Evolutionary conservation across 1,140 invertebrate genomes (phyloP).

Genomic region (Ips nitidus): DNA sequence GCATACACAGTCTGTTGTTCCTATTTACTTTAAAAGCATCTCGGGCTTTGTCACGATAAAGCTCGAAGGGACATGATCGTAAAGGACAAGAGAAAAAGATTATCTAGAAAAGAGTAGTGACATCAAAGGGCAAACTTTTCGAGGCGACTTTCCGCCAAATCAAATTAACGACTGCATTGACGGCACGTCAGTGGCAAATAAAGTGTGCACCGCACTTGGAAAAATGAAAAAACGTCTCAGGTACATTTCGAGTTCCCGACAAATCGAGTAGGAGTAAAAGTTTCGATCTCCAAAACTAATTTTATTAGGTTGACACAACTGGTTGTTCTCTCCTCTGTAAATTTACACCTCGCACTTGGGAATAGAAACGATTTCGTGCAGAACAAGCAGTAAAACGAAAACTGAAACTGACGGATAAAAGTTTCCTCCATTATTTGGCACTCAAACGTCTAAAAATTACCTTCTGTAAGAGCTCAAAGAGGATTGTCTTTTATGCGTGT

Average conservation of each 20-base stretch:
- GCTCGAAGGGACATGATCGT: not conserved
- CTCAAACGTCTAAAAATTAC: conserved; percentile 10
- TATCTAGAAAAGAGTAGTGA: not conserved
- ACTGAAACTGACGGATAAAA: conserved; percentile 1
- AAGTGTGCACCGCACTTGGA: too few species aligned
- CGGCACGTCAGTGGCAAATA: too few species aligned
- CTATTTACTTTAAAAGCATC: too few species aligned
- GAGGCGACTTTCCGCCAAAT: not conserved
- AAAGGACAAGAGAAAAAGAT: not conserved
- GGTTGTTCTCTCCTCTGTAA: not conserved
- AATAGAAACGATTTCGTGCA: too few species aligned
- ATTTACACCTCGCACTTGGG: not conserved
- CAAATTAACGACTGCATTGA: not conserved
- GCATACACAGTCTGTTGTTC: too few species aligned
- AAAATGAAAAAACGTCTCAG: too few species aligned
- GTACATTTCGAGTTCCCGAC: too few species aligned
- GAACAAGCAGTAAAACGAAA: not conserved
- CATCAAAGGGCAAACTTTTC: conserved; percentile 5
- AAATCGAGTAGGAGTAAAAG: too few species aligned
- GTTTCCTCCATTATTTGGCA: conserved; percentile 4
- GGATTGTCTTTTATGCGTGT: not conserved
- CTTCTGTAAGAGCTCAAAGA: not conserved
- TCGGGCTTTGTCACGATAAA: too few species aligned
- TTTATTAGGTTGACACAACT: too few species aligned
- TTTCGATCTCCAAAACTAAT: too few species aligned